These are phyloP conservation scores for Synanthedon andrenaeformis DNA, from an alignment of 2,888 invertebrate genomes.

Conservation along the genomic window DNA sequence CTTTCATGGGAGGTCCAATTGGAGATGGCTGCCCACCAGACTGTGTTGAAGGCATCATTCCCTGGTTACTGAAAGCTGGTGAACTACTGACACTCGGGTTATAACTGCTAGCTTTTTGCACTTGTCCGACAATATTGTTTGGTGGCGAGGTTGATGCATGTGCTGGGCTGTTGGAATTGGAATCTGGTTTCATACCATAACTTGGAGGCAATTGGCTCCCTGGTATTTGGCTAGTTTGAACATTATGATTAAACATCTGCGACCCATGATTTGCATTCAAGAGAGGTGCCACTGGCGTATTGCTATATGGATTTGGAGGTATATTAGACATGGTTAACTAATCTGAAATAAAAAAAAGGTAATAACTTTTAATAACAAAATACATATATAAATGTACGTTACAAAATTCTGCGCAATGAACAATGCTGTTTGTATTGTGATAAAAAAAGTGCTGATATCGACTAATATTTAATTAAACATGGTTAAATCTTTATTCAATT, in stretches of 20 bases:
- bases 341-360: constrained; percentile 43
- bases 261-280: constrained; percentile 34
- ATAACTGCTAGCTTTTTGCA: constrained; percentile 40
- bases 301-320: constrained; percentile 53
- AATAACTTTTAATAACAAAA: constrained; percentile 4
- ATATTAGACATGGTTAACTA: constrained; percentile 59
- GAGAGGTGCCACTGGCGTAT: constrained; percentile 32
- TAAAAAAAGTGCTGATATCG: constrained; percentile 29
- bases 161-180: constrained; percentile 47
- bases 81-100: constrained; percentile 54
- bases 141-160: constrained; percentile 22
- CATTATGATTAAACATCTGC: constrained; percentile 29
- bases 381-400: background rate
- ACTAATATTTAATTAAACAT: constrained; percentile 49
- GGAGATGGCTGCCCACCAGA: constrained; percentile 39
- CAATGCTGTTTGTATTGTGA: constrained; percentile 34
- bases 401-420: background rate
- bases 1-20: constrained; percentile 20
- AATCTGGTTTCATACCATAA: constrained; percentile 43
- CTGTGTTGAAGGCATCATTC: constrained; percentile 28
- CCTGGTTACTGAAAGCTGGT: constrained; percentile 55
- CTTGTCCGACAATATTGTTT: constrained; percentile 15
- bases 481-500: constrained; percentile 50
- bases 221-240: constrained; percentile 38
- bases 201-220: constrained; percentile 41